These are phyloP conservation scores for Etheostoma perlongum DNA, from an alignment of 2,797 vertebrate species.

Conservation along the genomic window DNA sequence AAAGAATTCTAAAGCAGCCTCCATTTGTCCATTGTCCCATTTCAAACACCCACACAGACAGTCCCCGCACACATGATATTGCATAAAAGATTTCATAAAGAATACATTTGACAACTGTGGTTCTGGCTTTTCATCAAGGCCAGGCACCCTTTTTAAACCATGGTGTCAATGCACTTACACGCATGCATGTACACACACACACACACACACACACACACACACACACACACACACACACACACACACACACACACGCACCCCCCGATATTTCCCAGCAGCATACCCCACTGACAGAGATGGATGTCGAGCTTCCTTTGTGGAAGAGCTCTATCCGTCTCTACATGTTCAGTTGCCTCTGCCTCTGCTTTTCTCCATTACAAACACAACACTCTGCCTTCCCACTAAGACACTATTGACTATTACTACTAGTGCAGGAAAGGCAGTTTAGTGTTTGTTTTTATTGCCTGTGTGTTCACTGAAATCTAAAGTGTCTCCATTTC, in stretches of 20 bases:
- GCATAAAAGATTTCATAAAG: constrained; percentile 32
- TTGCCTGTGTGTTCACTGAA: neutral
- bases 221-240: constrained; percentile 16
- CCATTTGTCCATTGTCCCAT: constrained; percentile 54
- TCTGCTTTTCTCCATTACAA: constrained; percentile 35
- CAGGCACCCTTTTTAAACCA: constrained; percentile 46
- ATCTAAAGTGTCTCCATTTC: neutral
- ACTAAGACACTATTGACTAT: constrained; percentile 1
- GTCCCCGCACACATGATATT: constrained; percentile 9
- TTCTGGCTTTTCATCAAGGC: constrained; percentile 55
- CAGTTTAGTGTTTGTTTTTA: constrained; percentile 25
- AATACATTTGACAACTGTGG: constrained; percentile 64
- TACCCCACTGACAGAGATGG: constrained; percentile 80
- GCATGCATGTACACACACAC: constrained; percentile 10
- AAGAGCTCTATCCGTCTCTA: constrained; percentile 56
- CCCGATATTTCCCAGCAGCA: constrained; percentile 73
- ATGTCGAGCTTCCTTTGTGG: constrained; percentile 68
- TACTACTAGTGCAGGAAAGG: neutral
- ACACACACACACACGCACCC: constrained; percentile 15
- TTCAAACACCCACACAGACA: constrained; percentile 36
- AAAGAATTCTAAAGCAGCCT: constrained; percentile 46
- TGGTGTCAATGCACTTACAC: constrained; percentile 56
- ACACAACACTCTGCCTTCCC: constrained; percentile 19
- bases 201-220: no score
- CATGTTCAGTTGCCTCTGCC: constrained; percentile 51